phyloP scores from a whole-genome alignment of 2,888 invertebrate genomes.

The Meliscaeva auricollis region DNA sequence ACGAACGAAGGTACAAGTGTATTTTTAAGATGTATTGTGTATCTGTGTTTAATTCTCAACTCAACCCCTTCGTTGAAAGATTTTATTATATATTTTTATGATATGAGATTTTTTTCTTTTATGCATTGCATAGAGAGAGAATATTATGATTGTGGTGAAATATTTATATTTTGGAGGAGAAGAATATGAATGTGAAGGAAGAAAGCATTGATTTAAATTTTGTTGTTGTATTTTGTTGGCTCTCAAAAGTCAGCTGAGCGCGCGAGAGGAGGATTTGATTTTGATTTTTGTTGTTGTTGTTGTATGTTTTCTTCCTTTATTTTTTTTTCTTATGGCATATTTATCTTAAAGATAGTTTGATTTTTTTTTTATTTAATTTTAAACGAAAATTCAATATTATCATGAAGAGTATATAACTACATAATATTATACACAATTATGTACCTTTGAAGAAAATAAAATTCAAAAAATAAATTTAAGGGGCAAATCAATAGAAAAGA shows the following conservation, averaged over 20 bases:
- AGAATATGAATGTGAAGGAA: constrained; percentile 25
- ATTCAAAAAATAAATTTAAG: constrained; percentile 29
- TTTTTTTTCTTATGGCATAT: constrained; percentile 3
- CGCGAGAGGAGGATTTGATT: constrained; percentile 34
- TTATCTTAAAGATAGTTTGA: constrained; percentile 33
- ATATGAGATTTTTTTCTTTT: constrained; percentile 6
- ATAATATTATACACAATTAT: too few relatives aligned
- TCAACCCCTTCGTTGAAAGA: constrained; percentile 73
- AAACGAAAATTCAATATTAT: constrained; percentile 60
- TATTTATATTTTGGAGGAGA: neutral
- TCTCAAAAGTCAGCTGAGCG: constrained; percentile 38
- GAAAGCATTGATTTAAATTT: constrained; percentile 13
- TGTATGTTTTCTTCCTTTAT: constrained; percentile 10
- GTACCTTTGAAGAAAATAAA: too few relatives aligned
- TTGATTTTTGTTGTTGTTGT: constrained; percentile 37
- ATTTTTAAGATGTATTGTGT: constrained; percentile 51
- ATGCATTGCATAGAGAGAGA: too few relatives aligned
- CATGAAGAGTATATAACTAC: constrained; percentile 17
- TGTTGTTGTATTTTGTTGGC: constrained; percentile 16
- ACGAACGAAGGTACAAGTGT: constrained; percentile 55
- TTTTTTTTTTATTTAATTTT: constrained; percentile 43
- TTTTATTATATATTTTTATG: too few relatives aligned
- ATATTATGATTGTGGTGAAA: constrained; percentile 25
- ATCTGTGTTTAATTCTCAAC: too few relatives aligned
- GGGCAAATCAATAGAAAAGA: constrained; percentile 62